Base-by-base conservation (phyloP, 2,113 vertebrate species). In the Lota lota region DNA sequence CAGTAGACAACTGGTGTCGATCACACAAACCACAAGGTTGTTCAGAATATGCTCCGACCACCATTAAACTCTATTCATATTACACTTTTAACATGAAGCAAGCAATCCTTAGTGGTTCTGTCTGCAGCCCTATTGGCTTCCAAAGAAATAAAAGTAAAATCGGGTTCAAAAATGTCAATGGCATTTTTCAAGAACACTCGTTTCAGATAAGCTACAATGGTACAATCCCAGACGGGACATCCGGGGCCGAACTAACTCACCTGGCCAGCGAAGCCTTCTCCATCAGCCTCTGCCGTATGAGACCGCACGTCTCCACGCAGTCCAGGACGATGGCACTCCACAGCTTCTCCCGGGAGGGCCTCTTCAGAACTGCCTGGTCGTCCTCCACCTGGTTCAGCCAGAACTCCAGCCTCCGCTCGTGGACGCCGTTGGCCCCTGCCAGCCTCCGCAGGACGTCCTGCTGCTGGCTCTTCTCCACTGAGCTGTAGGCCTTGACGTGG, bases 321-420 rank as follows among this genome's bases (percentile, higher is more conserved):
- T 99, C 97, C 84, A 99, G 83, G 71, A 98, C 91, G 71, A 99
- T 98, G 88, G 94, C 95, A 56, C 93, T 97, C 97, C 97, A 99
- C 73, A 96, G 60, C 79, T 95, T 96, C 87, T 98, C 96, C 2
- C 91, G 92, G 51, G 94, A 92, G 0, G 96, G 97, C 76, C 95
- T 92, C 83, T 98, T 93, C 16, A 99, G 84, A 73, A 95, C 83
- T 6, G 91, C 88, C 36, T 90, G 92, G 73, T 98, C 96, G 21
- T 97, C 95, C 75, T 97, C 94, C 36, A 92, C 84, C 0, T 94
- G 92, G 76, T 90, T 93, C 74, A 98, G 91, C 97, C 96, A 99
- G 88, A 98, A 99, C 79, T 98, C 93, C 2, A 98, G 77, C 0
- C 89, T 85, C 60, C 94, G 88, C 61, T 93, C 92, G 2, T 91